Conservation (phyloP, 2,113 vertebrate species). For the Clarias magur region DNA sequence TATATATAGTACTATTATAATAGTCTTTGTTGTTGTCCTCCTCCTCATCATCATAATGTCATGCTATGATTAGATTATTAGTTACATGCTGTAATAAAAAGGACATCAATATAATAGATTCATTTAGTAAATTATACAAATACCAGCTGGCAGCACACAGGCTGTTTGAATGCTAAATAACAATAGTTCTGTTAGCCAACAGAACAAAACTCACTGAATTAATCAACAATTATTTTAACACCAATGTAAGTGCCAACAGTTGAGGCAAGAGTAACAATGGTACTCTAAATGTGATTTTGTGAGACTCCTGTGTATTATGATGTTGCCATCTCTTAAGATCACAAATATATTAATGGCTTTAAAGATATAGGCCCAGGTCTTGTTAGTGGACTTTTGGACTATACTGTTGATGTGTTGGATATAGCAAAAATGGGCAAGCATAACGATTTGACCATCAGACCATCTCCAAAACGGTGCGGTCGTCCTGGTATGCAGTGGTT, state of each 20-base stretch:
- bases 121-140: not conserved
- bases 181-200: not conserved
- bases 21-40: not conserved
- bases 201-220: not conserved
- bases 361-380: not conserved
- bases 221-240: not conserved
- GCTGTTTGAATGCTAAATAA: not conserved
- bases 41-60: not conserved
- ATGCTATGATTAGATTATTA: not conserved
- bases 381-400: not conserved
- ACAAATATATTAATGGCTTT: not conserved
- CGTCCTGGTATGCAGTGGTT: too few species aligned
- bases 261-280: not conserved
- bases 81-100: not conserved
- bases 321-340: not conserved
- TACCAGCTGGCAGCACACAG: not conserved
- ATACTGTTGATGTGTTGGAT: too few species aligned
- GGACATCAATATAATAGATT: not conserved
- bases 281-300: not conserved
- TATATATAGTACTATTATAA: not conserved
- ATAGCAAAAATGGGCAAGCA: too few species aligned
- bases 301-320: not conserved
- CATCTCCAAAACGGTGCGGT: too few species aligned
- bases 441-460: too few species aligned
- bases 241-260: not conserved